These are phyloP conservation scores for Rhombomys opimus DNA, from an alignment of 2,113 vertebrate genomes.

Conservation along the genomic window DNA sequence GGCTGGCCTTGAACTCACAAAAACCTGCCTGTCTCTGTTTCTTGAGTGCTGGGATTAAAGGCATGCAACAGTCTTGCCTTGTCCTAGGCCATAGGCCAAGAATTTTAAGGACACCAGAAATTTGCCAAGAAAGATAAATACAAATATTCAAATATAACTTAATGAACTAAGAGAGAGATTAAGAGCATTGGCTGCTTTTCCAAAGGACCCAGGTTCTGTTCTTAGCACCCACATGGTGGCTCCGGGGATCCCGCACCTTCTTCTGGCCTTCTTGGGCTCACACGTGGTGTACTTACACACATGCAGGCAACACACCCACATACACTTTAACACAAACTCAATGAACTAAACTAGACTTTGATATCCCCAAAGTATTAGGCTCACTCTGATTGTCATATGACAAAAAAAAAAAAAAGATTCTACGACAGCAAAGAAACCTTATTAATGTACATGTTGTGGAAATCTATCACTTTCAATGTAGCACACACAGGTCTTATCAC, in stretches of 20 bases:
- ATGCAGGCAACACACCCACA: not conserved
- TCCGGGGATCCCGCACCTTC: not conserved
- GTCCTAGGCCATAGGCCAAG: not conserved
- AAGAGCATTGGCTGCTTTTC: not conserved
- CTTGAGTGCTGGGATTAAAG: not conserved
- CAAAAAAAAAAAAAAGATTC: not conserved
- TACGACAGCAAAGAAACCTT: not conserved
- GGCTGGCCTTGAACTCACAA: not conserved
- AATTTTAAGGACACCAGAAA: slow-evolving; percentile 50
- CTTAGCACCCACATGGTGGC: too few species aligned
- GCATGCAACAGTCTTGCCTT: not conserved
- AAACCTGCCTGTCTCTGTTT: not conserved
- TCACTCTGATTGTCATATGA: not conserved
- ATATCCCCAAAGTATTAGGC: not conserved
- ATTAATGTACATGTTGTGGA: not conserved
- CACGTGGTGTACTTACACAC: not conserved
- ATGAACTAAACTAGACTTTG: not conserved
- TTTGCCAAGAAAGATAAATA: not conserved
- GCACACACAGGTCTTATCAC: not conserved
- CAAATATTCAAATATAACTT: not conserved
- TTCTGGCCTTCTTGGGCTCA: not conserved
- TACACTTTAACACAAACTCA: not conserved
- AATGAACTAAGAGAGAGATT: not conserved
- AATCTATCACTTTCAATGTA: not conserved
- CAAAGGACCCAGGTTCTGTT: not conserved